phyloP scores from a whole-genome alignment of 2,113 vertebrate species.

The Hippopotamus amphibius region DNA sequence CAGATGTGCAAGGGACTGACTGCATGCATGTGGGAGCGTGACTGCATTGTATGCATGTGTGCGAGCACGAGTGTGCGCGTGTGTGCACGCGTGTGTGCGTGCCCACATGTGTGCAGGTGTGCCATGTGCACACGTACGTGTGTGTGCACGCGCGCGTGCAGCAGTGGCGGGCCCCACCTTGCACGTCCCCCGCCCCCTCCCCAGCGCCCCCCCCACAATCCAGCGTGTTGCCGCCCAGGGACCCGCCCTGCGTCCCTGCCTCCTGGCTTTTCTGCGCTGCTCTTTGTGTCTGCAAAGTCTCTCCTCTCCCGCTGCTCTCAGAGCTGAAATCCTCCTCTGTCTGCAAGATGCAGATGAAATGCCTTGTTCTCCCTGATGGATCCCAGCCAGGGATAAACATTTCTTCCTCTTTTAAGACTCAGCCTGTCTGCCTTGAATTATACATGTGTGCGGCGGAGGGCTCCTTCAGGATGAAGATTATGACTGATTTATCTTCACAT shows the following conservation, averaged over 20 bases:
- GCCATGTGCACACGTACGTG: fast-evolving
- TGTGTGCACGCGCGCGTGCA: too few species aligned
- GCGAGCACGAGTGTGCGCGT: not conserved
- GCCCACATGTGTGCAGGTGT: not conserved
- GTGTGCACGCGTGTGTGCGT: not conserved
- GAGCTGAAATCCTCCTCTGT: not conserved
- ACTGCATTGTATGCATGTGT: not conserved
- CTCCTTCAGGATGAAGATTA: not conserved
- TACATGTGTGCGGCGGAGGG: not conserved
- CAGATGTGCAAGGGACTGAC: not conserved
- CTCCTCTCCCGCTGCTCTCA: fast-evolving
- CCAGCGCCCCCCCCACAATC: fast-evolving
- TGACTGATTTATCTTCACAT: slow-evolving; percentile 22
- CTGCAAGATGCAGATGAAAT: not conserved
- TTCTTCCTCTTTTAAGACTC: not conserved
- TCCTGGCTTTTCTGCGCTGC: fast-evolving
- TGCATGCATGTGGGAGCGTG: fast-evolving
- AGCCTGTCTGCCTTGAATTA: slow-evolving; percentile 45
- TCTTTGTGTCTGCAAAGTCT: not conserved
- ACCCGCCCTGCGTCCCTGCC: fast-evolving
- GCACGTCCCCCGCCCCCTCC: fast-evolving
- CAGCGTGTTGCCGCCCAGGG: fast-evolving
- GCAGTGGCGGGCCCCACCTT: fast-evolving
- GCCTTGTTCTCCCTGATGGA: not conserved
- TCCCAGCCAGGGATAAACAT: not conserved